These are phyloP conservation scores for Aplysina aerophoba DNA, from an alignment of 37 sponge, comb jelly and placozoan genomes.

Conservation along the genomic window DNA sequence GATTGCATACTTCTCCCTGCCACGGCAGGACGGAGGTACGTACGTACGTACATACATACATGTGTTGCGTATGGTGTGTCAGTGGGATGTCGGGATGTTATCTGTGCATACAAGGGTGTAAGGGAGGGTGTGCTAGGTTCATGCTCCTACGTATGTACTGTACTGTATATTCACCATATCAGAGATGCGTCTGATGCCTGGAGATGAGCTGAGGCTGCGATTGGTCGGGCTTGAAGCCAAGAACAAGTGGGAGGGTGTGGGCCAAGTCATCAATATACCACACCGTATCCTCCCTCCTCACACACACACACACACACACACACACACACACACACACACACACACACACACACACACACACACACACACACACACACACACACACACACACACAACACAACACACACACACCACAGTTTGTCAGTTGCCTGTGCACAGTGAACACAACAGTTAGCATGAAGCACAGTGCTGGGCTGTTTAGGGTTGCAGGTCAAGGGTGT, in stretches of 20 bases:
- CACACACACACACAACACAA: too few species aligned
- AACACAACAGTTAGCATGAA: too few species aligned
- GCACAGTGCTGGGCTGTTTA: too few species aligned
- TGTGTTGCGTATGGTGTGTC: conserved; percentile 13
- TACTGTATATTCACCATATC: neutral
- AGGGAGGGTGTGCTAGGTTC: neutral
- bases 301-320: too few species aligned
- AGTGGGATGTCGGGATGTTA: neutral
- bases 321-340: too few species aligned
- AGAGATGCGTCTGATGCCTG: conserved; percentile 97
- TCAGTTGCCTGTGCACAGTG: too few species aligned
- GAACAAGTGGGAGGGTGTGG: conserved; percentile 87
- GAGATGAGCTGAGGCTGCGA: conserved; percentile 93
- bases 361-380: too few species aligned
- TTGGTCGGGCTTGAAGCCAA: conserved; percentile 45
- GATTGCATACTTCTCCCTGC: conserved; percentile 93
- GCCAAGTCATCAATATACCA: conserved; percentile 93
- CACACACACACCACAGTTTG: too few species aligned
- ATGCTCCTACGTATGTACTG: neutral
- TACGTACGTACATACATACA: neutral
- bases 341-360: too few species aligned
- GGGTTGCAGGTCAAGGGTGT: too few species aligned
- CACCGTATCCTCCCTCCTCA: conserved; percentile 56
- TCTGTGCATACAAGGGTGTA: neutral
- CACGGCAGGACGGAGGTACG: conserved; percentile 79